phyloP scores from a whole-genome alignment of 2,888 invertebrate genomes.

The Baronia brevicornis region DNA sequence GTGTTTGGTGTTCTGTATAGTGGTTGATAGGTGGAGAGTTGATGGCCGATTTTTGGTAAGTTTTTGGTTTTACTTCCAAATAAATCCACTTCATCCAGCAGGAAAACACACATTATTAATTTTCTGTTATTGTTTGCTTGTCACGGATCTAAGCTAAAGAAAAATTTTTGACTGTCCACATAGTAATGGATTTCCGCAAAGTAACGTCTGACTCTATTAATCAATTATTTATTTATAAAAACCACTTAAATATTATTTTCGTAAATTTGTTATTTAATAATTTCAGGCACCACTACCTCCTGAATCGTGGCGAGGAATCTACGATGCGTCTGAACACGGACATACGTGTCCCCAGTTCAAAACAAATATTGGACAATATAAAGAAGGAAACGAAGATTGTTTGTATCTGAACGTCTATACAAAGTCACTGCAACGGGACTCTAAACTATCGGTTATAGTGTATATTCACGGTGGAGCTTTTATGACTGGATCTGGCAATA shows the following conservation, averaged over 20 bases:
- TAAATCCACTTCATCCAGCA: too few species aligned
- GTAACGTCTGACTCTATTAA: too few species aligned
- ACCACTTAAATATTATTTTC: background rate
- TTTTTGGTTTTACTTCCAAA: too few species aligned
- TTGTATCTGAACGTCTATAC: constrained; percentile 30
- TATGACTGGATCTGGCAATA: constrained; percentile 27
- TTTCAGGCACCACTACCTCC: constrained; percentile 27
- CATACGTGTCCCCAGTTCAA: constrained; percentile 26
- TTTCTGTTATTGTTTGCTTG: too few species aligned
- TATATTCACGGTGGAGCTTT: constrained; percentile 36
- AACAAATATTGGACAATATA: constrained; percentile 13
- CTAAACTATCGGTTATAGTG: constrained; percentile 32
- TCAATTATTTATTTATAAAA: too few species aligned
- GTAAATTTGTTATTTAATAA: constrained; percentile 6
- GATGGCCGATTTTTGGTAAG: too few species aligned
- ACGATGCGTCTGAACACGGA: constrained; percentile 26
- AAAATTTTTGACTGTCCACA: too few species aligned
- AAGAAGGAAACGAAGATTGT: constrained; percentile 28
- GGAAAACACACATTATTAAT: too few species aligned
- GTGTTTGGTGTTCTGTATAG: too few species aligned
- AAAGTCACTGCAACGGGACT: constrained; percentile 11
- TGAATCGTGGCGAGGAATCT: constrained; percentile 24
- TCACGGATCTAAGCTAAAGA: too few species aligned
- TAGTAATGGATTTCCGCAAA: too few species aligned
- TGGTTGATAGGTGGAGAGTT: too few species aligned